Evolutionary conservation across 2,113 vertebrate genomes (phyloP).

Genomic region (Pionites leucogaster): DNA sequence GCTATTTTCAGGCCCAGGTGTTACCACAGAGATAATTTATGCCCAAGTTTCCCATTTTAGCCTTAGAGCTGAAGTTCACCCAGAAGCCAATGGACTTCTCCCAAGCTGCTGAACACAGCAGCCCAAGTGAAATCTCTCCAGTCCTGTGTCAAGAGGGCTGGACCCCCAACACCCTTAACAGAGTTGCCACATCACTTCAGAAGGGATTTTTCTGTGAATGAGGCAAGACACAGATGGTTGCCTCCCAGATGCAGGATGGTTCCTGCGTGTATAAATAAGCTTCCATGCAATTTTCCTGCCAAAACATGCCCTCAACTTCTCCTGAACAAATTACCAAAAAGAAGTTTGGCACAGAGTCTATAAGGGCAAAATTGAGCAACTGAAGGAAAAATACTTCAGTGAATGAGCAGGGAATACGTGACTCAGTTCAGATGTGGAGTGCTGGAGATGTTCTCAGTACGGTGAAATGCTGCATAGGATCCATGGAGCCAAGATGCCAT

Average conservation of each 20-base stretch:
- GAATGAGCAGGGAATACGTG: not conserved
- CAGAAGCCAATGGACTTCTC: not conserved
- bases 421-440: not conserved
- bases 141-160: not conserved
- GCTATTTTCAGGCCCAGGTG: not conserved
- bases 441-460: not conserved
- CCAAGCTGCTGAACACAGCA: not conserved
- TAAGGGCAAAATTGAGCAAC: not conserved
- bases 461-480: not conserved
- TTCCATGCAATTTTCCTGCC: not conserved
- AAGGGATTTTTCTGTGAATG: not conserved
- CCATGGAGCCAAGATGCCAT: not conserved
- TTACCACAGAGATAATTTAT: not conserved
- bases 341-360: not conserved
- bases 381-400: not conserved
- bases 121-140: not conserved
- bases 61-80: not conserved
- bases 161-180: not conserved
- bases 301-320: not conserved
- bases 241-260: not conserved
- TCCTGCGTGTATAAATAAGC: not conserved
- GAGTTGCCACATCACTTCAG: not conserved
- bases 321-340: not conserved
- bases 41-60: accelerated
- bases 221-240: not conserved